These are phyloP conservation scores for Cisticola juncidis DNA, from an alignment of 2,113 vertebrate genomes.

Conservation along the genomic window DNA sequence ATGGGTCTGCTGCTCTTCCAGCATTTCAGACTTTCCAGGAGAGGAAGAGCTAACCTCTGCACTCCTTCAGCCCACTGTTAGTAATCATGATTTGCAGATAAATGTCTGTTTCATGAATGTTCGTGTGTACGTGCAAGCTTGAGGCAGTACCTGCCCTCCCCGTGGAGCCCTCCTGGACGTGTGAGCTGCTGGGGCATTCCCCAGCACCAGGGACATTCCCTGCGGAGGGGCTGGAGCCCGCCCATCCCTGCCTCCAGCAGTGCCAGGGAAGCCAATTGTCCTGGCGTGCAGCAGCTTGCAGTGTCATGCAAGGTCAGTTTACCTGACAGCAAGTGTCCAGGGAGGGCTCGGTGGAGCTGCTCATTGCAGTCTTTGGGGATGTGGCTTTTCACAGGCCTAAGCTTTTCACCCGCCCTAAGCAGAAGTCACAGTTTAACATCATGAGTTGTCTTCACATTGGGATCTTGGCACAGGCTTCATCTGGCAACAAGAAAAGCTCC, in stretches of 20 bases:
- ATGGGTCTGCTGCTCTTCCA: not conserved
- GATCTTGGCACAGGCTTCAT: not conserved
- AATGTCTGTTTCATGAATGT: not conserved
- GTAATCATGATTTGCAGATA: not conserved
- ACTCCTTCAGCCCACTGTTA: not conserved
- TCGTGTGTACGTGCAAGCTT: not conserved
- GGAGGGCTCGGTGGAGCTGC: not conserved
- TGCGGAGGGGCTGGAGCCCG: not conserved
- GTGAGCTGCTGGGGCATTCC: not conserved
- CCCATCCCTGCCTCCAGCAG: not conserved
- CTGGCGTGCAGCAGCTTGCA: not conserved
- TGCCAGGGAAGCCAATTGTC: not conserved
- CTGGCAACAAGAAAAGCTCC: not conserved
- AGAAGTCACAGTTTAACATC: rapidly evolving
- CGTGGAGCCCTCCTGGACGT: not conserved
- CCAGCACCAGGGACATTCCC: not conserved
- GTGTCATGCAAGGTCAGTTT: not conserved
- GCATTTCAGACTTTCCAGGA: not conserved
- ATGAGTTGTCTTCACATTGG: not conserved
- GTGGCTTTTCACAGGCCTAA: not conserved
- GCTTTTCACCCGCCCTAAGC: not conserved
- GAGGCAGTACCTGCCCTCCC: not conserved
- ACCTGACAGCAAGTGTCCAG: not conserved
- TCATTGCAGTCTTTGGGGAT: not conserved
- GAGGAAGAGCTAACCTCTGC: not conserved